These are phyloP conservation scores for Fundulus diaphanus DNA, from an alignment of 2,797 vertebrate genomes.

Conservation along the genomic window DNA sequence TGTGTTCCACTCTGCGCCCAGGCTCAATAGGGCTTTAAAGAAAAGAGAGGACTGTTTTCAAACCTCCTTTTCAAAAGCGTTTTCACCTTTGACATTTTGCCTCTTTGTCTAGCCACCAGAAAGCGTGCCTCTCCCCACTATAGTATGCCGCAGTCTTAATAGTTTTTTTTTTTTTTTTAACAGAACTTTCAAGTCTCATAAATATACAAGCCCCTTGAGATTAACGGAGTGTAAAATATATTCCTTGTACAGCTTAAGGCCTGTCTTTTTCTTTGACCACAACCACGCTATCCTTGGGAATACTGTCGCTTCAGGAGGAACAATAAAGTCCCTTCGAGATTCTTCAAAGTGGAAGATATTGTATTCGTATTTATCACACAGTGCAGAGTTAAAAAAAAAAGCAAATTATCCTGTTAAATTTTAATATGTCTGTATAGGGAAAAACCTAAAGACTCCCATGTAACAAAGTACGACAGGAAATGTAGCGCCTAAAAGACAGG, in stretches of 20 bases:
- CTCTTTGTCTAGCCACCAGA: slow-evolving; percentile 28
- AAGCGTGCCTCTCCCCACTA: slow-evolving; percentile 20
- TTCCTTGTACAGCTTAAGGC: slow-evolving; percentile 12
- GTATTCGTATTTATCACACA: slow-evolving; percentile 1
- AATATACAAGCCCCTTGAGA: slow-evolving; percentile 34
- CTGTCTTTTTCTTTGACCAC: slow-evolving; percentile 20
- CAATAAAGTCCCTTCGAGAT: slow-evolving; percentile 15
- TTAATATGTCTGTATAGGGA: background rate
- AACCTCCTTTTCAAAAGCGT: slow-evolving; percentile 41
- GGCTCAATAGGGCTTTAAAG: slow-evolving; percentile 35
- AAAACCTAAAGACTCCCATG: background rate
- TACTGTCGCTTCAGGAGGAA: slow-evolving; percentile 8
- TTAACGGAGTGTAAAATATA: slow-evolving; percentile 15
- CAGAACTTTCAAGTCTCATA: slow-evolving; percentile 32
- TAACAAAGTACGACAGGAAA: background rate
- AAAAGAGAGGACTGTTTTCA: slow-evolving; percentile 48
- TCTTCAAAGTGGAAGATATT: slow-evolving; percentile 13
- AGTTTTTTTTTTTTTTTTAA: too few relatives aligned
- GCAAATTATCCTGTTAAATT: background rate
- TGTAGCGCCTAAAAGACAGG: slow-evolving; percentile 1
- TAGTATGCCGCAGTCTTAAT: slow-evolving; percentile 25
- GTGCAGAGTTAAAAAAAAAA: background rate
- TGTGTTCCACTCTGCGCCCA: slow-evolving; percentile 35
- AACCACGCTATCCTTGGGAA: slow-evolving; percentile 4
- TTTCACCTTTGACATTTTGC: slow-evolving; percentile 58